Conservation (phyloP, 2,888 invertebrate genomes). For the Drosophila hamatofila region DNA sequence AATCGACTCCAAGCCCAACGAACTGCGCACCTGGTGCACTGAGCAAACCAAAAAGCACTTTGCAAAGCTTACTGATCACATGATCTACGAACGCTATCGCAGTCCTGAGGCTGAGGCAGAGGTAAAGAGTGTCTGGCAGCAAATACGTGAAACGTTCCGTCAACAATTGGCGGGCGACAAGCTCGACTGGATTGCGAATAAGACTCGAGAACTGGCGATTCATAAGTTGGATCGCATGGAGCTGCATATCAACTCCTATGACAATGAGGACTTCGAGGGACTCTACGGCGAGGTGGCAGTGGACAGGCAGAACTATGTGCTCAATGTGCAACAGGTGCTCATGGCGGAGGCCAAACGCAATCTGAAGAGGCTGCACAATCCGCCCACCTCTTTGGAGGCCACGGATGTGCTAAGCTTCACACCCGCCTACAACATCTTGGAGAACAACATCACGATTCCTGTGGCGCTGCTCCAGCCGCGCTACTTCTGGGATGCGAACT, state of each 20-base stretch:
- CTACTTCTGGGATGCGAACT: constrained; percentile 76
- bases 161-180: constrained; percentile 68
- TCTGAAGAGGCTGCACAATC: constrained; percentile 36
- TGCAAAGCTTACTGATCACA: constrained; percentile 73
- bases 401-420: constrained; percentile 61
- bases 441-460: constrained; percentile 80
- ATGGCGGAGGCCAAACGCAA: constrained; percentile 31
- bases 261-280: constrained; percentile 65
- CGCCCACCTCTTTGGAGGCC: constrained; percentile 41
- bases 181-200: constrained; percentile 77
- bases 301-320: constrained; percentile 65
- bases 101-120: constrained; percentile 65
- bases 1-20: constrained; percentile 30
- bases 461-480: constrained; percentile 80
- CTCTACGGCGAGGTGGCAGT: constrained; percentile 59
- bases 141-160: constrained; percentile 72
- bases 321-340: constrained; percentile 71
- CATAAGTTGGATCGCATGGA: constrained; percentile 74
- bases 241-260: constrained; percentile 76
- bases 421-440: constrained; percentile 70
- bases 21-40: constrained; percentile 65
- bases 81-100: constrained; percentile 71
- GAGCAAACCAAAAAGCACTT: constrained; percentile 72
- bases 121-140: constrained; percentile 72
- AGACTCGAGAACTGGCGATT: constrained; percentile 70